Evolutionary conservation across 2,797 vertebrate species (phyloP), one percentile per base, ranked within the genome.

Genomic region (Semaprochilodus insignis): DNA sequence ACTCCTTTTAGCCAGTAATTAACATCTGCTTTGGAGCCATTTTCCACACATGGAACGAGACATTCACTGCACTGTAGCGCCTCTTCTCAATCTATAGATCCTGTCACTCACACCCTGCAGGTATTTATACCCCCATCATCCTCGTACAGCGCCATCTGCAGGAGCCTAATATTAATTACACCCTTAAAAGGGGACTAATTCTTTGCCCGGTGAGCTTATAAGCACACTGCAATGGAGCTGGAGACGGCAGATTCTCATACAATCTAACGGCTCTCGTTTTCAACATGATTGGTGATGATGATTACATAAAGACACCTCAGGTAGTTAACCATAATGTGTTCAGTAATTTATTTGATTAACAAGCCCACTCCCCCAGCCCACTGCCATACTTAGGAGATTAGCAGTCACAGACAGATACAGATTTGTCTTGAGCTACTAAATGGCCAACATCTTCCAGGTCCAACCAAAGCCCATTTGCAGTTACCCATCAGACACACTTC

Each of bases 281-380:
- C 19, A 55, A 15, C 19, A n/a, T 55, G 66, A 70, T 70, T n/a
- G 67, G 36, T 48, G 21, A 16, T 48, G 67, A 44, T 48, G 67
- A 70, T 15, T 48, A 48, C 67, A 10, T 48, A 70, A 48, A n/a
- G 21, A 31, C 67, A 70, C 21, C 34, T 36, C 23, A 57, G n/a
- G 21, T 54, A 57, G 65, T 27, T 55, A 25, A 2, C 51, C 76
- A 69, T 69, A 69, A 78, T 57, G 15, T 36, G 76, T 21, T 67
- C 3, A 21, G 65, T 14, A 40, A 67, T 78, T 78, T 69, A 17
- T 40, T 36, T 36, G 51, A 59, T 69, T 59, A 78, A 44, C 66
- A 44, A 66, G 6, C 34, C 63, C 6, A 40, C 31, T 36, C 27
- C n/a, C 77, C 14, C 51, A 40, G 62, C 4, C 7, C 51, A 48